Evolutionary conservation across 2,888 invertebrate genomes (phyloP), one percentile per base, ranked within the genome.

Genomic region (Uropetala carovei): DNA sequence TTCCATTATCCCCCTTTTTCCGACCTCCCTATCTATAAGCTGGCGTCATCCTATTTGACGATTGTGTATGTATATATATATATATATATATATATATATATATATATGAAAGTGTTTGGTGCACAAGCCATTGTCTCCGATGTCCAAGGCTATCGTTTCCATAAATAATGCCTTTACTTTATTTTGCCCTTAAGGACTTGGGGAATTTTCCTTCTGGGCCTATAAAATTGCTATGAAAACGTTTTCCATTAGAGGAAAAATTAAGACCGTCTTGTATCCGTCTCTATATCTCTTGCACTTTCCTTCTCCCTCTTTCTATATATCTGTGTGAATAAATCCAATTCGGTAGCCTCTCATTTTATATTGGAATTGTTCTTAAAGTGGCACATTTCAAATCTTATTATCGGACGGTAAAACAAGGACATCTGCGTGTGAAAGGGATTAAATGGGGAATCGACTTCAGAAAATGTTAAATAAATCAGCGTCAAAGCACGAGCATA

Each of bases 101-200:
- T n/a, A 68, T 68, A 68, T 22, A 68, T 64, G 64, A 64, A 64
- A 68, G 68, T 68, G 43, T 43, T 43, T 43, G 43, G 43, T 82
- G 58, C 85, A 11, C 59, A 4, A 59, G 58, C 85, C 59, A 60
- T 86, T 86, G 60, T 86, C 30, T 86, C 27, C 60, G n/a, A 13
- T n/a, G 59, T 18, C 60, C 86, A 60, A 86, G 60, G 86, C 18
- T 86, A 18, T 86, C 86, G 16, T 64, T 60, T 86, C 30, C 16
- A 68, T 68, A 22, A 68, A 68, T 68, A n/a, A 68, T 22, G 18
- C 68, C 18, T 68, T 22, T 22, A 22, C 22, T 68, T 13, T 43
- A 43, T 43, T 43, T 43, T 43, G 43, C 43, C 43, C 43, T 43
- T 43, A 43, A 43, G 43, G 43, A 3, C 43, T 43, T 43, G 43